Conservation (phyloP, 2,888 invertebrate species). For the Conops quadrifasciatus region DNA sequence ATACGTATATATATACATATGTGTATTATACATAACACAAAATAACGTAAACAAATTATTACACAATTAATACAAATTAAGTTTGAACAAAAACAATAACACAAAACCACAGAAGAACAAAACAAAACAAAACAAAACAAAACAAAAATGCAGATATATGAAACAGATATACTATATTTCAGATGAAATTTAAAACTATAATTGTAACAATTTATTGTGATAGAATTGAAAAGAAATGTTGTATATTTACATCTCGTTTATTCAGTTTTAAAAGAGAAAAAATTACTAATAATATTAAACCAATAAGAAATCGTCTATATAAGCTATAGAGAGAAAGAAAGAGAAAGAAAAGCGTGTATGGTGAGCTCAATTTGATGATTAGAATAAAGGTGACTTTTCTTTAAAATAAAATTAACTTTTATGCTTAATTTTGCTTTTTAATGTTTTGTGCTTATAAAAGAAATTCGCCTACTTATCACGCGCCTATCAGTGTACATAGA, state of each 20-base stretch:
- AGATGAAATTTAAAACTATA: constrained; percentile 59
- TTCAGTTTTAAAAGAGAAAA: constrained; percentile 44
- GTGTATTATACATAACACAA: constrained; percentile 9
- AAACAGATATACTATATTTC: constrained; percentile 50
- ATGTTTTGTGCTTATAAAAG: no score
- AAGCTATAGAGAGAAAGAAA: constrained; percentile 33
- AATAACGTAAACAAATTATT: constrained; percentile 38
- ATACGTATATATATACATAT: background rate
- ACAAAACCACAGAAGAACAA: constrained; percentile 15
- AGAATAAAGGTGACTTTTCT: constrained; percentile 33
- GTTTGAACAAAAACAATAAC: constrained; percentile 32
- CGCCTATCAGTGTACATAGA: no score
- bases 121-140: constrained; percentile 16
- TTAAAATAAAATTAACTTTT: background rate
- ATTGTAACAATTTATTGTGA: constrained; percentile 64
- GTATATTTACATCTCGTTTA: constrained; percentile 41
- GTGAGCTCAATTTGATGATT: constrained; percentile 32
- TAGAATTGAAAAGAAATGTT: constrained; percentile 46
- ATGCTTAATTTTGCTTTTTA: background rate
- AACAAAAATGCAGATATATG: constrained; percentile 35
- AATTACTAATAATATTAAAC: constrained; percentile 34
- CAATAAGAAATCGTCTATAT: constrained; percentile 34
- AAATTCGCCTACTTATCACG: no score
- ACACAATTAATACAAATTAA: constrained; percentile 26
- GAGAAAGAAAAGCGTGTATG: constrained; percentile 35